Conservation (phyloP, 2,113 vertebrate species). For the Vanacampus margaritifer region DNA sequence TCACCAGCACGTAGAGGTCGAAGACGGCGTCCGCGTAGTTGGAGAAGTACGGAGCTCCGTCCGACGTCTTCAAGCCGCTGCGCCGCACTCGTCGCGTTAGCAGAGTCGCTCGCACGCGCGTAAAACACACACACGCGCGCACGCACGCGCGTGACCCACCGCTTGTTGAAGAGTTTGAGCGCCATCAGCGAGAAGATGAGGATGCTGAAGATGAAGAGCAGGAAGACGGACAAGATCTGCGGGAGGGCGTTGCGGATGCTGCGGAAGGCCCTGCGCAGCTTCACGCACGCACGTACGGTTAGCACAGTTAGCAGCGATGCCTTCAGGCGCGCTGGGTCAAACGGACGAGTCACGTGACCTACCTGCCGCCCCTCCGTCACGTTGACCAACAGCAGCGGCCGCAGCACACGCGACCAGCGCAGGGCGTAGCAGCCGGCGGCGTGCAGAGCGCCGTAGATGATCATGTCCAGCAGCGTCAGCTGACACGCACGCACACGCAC, state of each 20-base stretch:
- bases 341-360: slow-evolving; percentile 10
- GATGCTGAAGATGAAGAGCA: slow-evolving; percentile 90
- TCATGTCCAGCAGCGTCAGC: slow-evolving; percentile 83
- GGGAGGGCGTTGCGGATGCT: slow-evolving; percentile 89
- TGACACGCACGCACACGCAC: slow-evolving; percentile 42
- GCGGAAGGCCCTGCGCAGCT: slow-evolving; percentile 87
- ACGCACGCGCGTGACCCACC: slow-evolving; percentile 61
- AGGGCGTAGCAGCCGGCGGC: slow-evolving; percentile 61
- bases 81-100: neutral
- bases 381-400: slow-evolving; percentile 89
- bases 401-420: slow-evolving; percentile 84
- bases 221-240: slow-evolving; percentile 85
- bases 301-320: slow-evolving; percentile 2
- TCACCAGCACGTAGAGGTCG: slow-evolving; percentile 91
- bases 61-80: slow-evolving; percentile 78
- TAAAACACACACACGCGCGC: slow-evolving; percentile 21
- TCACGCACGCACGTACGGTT: slow-evolving; percentile 28
- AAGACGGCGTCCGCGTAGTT: slow-evolving; percentile 84
- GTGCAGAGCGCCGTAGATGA: slow-evolving; percentile 76
- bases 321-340: slow-evolving; percentile 11
- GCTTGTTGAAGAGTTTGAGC: slow-evolving; percentile 85
- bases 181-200: slow-evolving; percentile 93
- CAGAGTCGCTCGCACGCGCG: too few relatives aligned
- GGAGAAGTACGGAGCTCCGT: slow-evolving; percentile 82
- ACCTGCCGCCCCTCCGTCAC: slow-evolving; percentile 90